Conservation (phyloP, 35 echinoderm and acorn worm genomes). For the Acanthaster planci region DNA sequence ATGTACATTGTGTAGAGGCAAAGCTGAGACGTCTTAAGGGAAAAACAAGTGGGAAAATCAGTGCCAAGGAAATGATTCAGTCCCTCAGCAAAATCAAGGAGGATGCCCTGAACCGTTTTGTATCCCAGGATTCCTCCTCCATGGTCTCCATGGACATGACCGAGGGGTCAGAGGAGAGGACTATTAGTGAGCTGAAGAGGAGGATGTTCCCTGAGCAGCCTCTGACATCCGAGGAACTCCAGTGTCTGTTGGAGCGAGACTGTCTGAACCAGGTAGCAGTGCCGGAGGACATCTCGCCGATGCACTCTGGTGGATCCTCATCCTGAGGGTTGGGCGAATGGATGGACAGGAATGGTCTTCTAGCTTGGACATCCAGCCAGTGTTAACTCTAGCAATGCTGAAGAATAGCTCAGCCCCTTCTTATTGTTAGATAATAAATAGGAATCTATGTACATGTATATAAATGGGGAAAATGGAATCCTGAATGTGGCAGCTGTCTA, state of each 20-base stretch:
- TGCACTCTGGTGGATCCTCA: not conserved
- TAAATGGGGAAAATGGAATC: too few relatives aligned
- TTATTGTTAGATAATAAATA: too few relatives aligned
- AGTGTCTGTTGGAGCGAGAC: constrained; percentile 57
- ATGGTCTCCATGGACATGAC: constrained; percentile 20
- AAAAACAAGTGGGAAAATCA: not conserved
- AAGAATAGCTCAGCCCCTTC: too few relatives aligned
- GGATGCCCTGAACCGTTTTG: constrained; percentile 30
- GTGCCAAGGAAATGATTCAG: constrained; percentile 42
- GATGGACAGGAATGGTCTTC: too few relatives aligned
- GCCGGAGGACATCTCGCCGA: not conserved
- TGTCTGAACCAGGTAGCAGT: constrained; percentile 4
- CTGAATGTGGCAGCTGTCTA: too few relatives aligned
- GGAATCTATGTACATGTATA: too few relatives aligned
- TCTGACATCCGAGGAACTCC: constrained; percentile 56
- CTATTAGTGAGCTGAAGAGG: constrained; percentile 52
- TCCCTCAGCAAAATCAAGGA: constrained; percentile 34
- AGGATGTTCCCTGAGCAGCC: constrained; percentile 72
- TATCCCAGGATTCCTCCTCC: constrained; percentile 1
- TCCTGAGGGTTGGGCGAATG: not conserved
- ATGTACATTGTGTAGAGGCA: constrained; percentile 9
- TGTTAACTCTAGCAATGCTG: too few relatives aligned
- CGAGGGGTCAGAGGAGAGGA: constrained; percentile 2
- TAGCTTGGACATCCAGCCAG: too few relatives aligned
- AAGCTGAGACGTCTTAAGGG: constrained; percentile 35